Conservation (phyloP, 2,797 vertebrate genomes). For the Notamacropus eugenii region DNA sequence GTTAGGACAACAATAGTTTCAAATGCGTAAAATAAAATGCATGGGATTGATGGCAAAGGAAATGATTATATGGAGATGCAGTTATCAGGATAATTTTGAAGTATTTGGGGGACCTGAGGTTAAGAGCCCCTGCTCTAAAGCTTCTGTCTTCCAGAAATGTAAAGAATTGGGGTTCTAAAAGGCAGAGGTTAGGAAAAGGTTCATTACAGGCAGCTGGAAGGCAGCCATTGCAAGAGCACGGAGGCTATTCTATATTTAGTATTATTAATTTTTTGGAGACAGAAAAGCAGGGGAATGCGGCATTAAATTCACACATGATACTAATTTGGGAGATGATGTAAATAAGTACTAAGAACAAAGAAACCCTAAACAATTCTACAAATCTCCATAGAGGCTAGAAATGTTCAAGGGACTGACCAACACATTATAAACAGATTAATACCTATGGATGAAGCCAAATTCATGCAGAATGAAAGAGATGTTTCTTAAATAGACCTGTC, state of each 20-base stretch:
- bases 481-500: background rate
- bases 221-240: background rate
- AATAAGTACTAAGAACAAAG: background rate
- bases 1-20: background rate
- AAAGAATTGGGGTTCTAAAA: background rate
- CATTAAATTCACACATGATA: background rate
- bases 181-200: background rate
- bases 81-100: background rate
- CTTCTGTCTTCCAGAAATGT: background rate
- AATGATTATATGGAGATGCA: background rate
- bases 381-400: background rate
- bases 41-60: background rate
- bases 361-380: background rate
- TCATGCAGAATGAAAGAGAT: background rate
- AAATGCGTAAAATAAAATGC: background rate
- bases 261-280: background rate
- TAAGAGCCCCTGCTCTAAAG: background rate
- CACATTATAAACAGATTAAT: background rate
- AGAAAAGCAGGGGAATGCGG: background rate
- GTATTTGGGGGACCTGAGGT: background rate
- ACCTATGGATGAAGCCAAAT: background rate
- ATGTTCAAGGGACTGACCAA: background rate
- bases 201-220: background rate
- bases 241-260: background rate
- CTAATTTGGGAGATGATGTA: background rate